Evolutionary conservation across 1,140 invertebrate species (phyloP), one percentile per base, ranked within the genome.

Genomic region (Aphelinus certus): DNA sequence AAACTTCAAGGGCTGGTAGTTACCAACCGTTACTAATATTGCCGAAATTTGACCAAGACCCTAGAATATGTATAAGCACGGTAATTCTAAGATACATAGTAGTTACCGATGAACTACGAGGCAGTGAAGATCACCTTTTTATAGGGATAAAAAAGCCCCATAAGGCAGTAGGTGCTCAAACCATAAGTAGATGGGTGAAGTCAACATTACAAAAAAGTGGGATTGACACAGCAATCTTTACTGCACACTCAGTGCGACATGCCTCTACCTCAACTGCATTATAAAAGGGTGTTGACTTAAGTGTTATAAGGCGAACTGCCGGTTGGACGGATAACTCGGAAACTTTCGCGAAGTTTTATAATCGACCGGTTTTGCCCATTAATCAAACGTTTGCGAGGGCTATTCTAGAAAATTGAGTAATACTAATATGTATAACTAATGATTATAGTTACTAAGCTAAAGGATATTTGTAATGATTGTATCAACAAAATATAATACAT

Each of bases 311-410:
- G 26, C 7, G 42, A 3, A 57, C 53, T 7, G 65, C 65, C 7
- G 65, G 65, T 1, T 68, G 65, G 65, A 43, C 51, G n/a, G 65
- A 55, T 45, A 45, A 46, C 2, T 68, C 65, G 2, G 9, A 46
- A 26, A 46, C 43, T 9, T 68, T 68, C 7, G 49, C 53, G 3
- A 57, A 68, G 9, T 56, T 43, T 68, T 68, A 68, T 68, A 68
- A 68, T 45, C 3, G 65, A 56, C 53, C 65, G 2, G 56, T 68
- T 48, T 10, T n/a, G 3, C 48, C 48, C 3, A 51, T 49, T n/a
- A 51, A 65, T 49, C 9, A 60, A n/a, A 42, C 9, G 57, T 60
- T 60, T 60, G 42, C 42, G 3, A 10, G n/a, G 4, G 57, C 57
- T 26, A 26, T 26, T 26, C 26, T 26, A 26, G 26, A 26, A 26